A percentile compares a stretch with the other conserved stretches of the same genome.
phyloP scores from a whole-genome alignment of 2,888 invertebrate species.

The Dynastes grantii region DNA sequence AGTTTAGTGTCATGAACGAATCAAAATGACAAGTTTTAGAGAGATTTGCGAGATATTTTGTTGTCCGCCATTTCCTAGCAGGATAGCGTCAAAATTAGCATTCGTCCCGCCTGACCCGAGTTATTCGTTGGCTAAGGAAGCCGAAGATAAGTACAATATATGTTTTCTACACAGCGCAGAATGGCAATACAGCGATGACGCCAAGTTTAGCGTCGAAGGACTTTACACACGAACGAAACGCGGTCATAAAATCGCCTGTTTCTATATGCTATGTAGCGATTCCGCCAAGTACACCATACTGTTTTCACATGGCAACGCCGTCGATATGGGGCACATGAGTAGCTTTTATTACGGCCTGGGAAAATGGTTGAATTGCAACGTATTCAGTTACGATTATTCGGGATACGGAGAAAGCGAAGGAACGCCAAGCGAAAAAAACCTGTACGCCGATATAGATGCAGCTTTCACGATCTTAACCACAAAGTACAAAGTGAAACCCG shows the following conservation, averaged over 20 bases:
- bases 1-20: background rate
- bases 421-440: conserved; percentile 97
- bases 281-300: conserved; percentile 95
- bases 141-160: conserved; percentile 88
- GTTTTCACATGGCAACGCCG: conserved; percentile 99
- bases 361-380: conserved; percentile 96
- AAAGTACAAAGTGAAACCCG: conserved; percentile 87
- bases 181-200: conserved; percentile 96
- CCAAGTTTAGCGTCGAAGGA: conserved; percentile 94
- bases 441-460: conserved; percentile 98
- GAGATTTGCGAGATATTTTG: conserved; percentile 99
- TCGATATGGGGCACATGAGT: conserved; percentile 98
- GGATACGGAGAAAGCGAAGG: conserved; percentile 97
- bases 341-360: conserved; percentile 98
- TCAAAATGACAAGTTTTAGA: conserved; percentile 74
- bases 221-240: conserved; percentile 94
- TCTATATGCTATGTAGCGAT: conserved; percentile 93
- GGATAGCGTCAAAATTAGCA: conserved; percentile 98
- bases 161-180: conserved; percentile 93
- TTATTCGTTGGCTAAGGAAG: conserved; percentile 91
- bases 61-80: conserved; percentile 99
- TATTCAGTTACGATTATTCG: conserved; percentile 95
- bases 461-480: conserved; percentile 95
- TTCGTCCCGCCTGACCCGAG: conserved; percentile 99
- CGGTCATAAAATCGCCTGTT: conserved; percentile 96